Evolutionary conservation across 2,797 vertebrate genomes (phyloP).

Genomic region (Anguilla obscura): DNA sequence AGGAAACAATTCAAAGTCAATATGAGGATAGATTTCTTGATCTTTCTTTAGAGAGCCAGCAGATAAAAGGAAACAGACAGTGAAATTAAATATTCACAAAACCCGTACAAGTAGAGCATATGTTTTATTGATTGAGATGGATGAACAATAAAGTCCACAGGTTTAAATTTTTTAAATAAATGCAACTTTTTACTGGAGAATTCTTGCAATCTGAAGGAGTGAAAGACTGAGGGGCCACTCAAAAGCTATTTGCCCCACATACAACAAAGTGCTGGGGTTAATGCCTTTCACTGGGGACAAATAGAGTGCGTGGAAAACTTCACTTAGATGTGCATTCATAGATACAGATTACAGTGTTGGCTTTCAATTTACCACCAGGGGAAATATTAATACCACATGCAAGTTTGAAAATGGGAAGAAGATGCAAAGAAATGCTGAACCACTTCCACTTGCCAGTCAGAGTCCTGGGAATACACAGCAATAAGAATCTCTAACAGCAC

Average conservation of each 20-base stretch:
- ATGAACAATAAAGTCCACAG: slow-evolving; percentile 63
- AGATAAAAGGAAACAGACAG: slow-evolving; percentile 70
- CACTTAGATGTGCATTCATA: slow-evolving; percentile 53
- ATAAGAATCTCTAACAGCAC: slow-evolving; percentile 46
- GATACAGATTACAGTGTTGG: slow-evolving; percentile 46
- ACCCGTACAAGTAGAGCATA: slow-evolving; percentile 54
- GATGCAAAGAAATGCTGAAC: slow-evolving; percentile 36
- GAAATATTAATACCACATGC: slow-evolving; percentile 63
- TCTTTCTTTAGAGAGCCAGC: slow-evolving; percentile 56
- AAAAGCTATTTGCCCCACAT: slow-evolving; percentile 54
- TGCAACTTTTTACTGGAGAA: slow-evolving; percentile 47
- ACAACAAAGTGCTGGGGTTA: slow-evolving; percentile 61
- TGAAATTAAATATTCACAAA: slow-evolving; percentile 73
- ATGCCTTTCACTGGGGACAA: slow-evolving; percentile 60
- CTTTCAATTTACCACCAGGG: slow-evolving; percentile 59
- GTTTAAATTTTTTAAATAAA: slow-evolving; percentile 56
- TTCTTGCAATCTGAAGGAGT: slow-evolving; percentile 27
- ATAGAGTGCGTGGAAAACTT: slow-evolving; percentile 61
- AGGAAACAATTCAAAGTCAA: slow-evolving; percentile 61
- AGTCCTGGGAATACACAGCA: slow-evolving; percentile 56
- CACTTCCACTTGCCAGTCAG: slow-evolving; percentile 56
- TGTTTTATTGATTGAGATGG: slow-evolving; percentile 75
- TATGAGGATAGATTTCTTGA: slow-evolving; percentile 52
- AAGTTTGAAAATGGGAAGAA: slow-evolving; percentile 63
- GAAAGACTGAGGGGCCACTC: slow-evolving; percentile 38